Evolutionary conservation across 2,113 vertebrate genomes (phyloP), one percentile per base, ranked within the genome.

Genomic region (Leptocoma aspasia): DNA sequence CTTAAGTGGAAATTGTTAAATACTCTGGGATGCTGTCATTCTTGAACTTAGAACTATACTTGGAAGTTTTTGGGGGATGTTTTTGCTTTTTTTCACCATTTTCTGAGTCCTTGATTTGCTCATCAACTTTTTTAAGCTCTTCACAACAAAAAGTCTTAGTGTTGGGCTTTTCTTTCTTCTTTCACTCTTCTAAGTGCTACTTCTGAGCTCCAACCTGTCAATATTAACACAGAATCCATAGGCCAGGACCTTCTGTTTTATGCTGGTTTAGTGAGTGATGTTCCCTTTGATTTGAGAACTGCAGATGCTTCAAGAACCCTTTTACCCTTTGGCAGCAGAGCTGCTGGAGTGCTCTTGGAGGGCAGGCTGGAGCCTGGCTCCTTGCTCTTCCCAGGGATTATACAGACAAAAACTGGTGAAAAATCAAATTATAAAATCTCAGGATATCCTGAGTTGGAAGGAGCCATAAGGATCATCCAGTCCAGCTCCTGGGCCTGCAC

Each of bases 1-100:
- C 52, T 88, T 27, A 39, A 86, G 45, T 94, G 86, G 93, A 92
- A 96, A 72, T 72, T 82, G 59, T 83, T 84, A 78, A 94, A 41
- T 76, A 20, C 35, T 78, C 53, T 0, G 0, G 23, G 49, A 79
- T 82, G 44, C 20, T 85, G 78, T 88, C 44, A 10, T 93, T 42
- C 61, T 68, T 33, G 28, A 80, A 88, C 19, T 28, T 28, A 33
- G 28, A 27, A 49, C 42, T 85, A 23, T 47, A 39, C 13, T 22
- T 23, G 26, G 53, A 68, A 72, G n/a, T 7, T 82, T 68, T 76
- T 57, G 45, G 26, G 19, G 33, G 49, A 27, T 30, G 4, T 56
- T 91, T 61, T 56, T 64, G n/a, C 13, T 37, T 15, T 28, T 66
- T 30, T 42, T 30, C 26, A 37, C n/a, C 6, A 15, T 50, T 54